Evolutionary conservation across 2,888 invertebrate genomes (phyloP).

Genomic region (Tenthredo mesomela): DNA sequence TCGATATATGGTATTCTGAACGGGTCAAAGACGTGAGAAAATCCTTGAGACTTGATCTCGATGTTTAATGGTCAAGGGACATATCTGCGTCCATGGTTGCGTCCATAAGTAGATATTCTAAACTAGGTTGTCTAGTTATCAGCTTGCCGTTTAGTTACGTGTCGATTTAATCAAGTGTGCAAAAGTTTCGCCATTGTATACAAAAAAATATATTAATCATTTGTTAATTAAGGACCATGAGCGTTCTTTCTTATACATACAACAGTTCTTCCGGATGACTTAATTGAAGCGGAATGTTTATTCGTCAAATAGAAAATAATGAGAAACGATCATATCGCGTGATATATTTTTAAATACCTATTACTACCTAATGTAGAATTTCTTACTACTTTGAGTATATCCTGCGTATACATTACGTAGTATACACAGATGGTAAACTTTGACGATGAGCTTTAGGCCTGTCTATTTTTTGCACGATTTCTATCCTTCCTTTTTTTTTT

Average conservation of each 20-base stretch:
- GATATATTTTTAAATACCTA: background rate
- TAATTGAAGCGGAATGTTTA: background rate
- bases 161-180: background rate
- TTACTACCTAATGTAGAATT: background rate
- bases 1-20: background rate
- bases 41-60: constrained; percentile 36
- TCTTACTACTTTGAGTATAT: background rate
- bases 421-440: too few species aligned
- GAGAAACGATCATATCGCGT: background rate
- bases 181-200: background rate
- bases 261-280: background rate
- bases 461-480: background rate
- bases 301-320: background rate
- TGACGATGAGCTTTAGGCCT: background rate
- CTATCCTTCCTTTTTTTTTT: background rate
- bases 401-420: background rate
- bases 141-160: background rate
- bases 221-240: background rate
- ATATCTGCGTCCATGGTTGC: background rate
- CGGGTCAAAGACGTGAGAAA: constrained; percentile 24
- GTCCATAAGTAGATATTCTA: background rate
- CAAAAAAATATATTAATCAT: background rate
- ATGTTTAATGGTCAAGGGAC: constrained; percentile 35
- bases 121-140: background rate
- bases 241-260: background rate